These are phyloP conservation scores for Heptranchias perlo DNA, from an alignment of 2,113 vertebrate species.

Conservation along the genomic window DNA sequence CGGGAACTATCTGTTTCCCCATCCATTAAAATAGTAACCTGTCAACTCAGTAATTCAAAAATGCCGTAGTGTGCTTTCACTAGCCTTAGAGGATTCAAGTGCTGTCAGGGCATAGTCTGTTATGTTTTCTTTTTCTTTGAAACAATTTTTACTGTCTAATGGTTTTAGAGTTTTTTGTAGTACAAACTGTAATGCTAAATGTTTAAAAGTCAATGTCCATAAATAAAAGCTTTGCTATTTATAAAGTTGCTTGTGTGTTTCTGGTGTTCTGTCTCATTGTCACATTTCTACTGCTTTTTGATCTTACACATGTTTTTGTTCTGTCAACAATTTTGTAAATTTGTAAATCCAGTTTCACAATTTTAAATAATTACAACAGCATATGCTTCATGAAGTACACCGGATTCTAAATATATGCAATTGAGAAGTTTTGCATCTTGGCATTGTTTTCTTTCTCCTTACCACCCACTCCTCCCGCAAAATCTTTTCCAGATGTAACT, in stretches of 20 bases:
- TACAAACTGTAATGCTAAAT: not conserved
- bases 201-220: not conserved
- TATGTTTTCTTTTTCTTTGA: not conserved
- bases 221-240: not conserved
- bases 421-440: not conserved
- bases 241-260: not conserved
- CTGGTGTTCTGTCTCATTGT: not conserved
- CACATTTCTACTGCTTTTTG: not conserved
- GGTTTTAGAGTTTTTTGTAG: not conserved
- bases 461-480: not conserved
- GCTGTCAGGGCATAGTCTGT: not conserved
- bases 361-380: not conserved
- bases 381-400: not conserved
- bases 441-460: not conserved
- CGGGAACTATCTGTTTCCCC: not conserved
- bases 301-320: not conserved
- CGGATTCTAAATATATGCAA: not conserved
- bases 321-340: not conserved
- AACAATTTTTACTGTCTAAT: not conserved
- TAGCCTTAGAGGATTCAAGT: not conserved
- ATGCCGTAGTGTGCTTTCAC: not conserved
- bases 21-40: not conserved
- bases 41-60: not conserved
- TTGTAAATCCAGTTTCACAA: not conserved
- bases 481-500: not conserved